These are phyloP conservation scores for Diloba caeruleocephala DNA, from an alignment of 2,888 invertebrate genomes.

Conservation along the genomic window DNA sequence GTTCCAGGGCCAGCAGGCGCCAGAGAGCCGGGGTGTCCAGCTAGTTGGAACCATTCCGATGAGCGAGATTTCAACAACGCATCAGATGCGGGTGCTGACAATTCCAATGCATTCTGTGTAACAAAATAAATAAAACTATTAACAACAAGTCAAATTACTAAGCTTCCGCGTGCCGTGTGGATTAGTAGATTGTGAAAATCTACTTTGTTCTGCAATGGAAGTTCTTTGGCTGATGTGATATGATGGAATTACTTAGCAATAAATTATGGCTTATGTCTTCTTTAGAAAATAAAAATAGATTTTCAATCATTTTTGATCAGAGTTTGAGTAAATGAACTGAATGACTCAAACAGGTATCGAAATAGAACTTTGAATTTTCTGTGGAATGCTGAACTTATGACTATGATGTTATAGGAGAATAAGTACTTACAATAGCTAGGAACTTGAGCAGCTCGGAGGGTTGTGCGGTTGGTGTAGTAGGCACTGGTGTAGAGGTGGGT, in stretches of 20 bases:
- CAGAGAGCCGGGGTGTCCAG: constrained; percentile 97
- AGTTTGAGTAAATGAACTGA: too few species aligned
- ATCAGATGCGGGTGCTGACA: constrained; percentile 97
- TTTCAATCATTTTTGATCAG: too few species aligned
- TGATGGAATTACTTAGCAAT: too few species aligned
- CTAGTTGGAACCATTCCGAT: constrained; percentile 96
- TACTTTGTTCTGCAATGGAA: too few species aligned
- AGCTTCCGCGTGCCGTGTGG: too few species aligned
- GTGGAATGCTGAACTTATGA: background rate
- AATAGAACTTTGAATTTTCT: too few species aligned
- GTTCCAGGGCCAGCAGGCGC: constrained; percentile 98
- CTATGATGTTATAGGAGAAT: background rate
- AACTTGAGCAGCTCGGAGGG: constrained; percentile 91
- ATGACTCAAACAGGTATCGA: too few species aligned
- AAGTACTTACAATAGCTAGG: constrained; percentile 93
- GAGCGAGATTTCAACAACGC: constrained; percentile 93
- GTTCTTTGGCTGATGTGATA: background rate
- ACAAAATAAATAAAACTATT: constrained; percentile 67
- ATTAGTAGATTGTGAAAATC: too few species aligned
- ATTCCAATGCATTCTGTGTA: constrained; percentile 97
- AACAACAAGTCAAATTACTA: constrained; percentile 9
- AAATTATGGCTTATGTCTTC: too few species aligned
- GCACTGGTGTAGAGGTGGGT: constrained; percentile 62
- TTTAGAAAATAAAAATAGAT: too few species aligned
- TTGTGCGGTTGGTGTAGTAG: constrained; percentile 66